Base-by-base conservation (phyloP, 2,888 invertebrate species). In the Sesia apiformis region DNA sequence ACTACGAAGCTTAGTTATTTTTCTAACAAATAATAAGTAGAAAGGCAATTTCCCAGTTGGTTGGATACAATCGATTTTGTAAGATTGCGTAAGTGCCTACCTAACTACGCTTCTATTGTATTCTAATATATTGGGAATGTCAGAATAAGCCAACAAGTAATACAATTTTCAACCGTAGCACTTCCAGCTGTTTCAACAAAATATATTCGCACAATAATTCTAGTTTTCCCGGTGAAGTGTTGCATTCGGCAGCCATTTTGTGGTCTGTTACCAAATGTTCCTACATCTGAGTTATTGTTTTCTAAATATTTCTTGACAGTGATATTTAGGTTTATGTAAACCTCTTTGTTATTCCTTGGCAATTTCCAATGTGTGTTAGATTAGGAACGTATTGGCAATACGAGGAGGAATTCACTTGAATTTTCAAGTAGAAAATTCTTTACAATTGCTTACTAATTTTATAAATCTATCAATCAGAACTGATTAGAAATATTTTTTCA, bases 301-400 rank as follows among this genome's bases (percentile, higher is more conserved):
- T 52, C 41, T 38, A 52, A 52, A 42, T 38, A 40, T 52, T n/a
- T 6, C 41, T 52, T n/a, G 7, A 52, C 52, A 38, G 40, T 5
- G 41, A 40, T 39, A 42, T 4, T 41, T 52, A 40, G 5, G 52
- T 43, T 52, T 52, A 42, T 52, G 52, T 42, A 38, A 38, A 42
- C 38, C 51, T 50, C 50, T 52, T 52, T 52, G 52, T 52, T 52
- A 52, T 52, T 52, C 52, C 52, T 52, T 41, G 40, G 43, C 41
- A 41, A 38, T 38, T 52, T 52, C 7, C 3, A 41, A n/a, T 7
- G 52, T 52, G 52, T 52, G 23, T 52, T 40, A 23, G n/a, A 46
- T 8, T 46, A 46, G 4, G 3, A 42, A 4, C 42, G 23, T 42
- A 42, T 42, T 42, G 5, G 41, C 41, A 41, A 2, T 41, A 41